These are phyloP conservation scores for Halcyon chelicuti DNA, from an alignment of 2,797 vertebrate genomes.

Conservation along the genomic window DNA sequence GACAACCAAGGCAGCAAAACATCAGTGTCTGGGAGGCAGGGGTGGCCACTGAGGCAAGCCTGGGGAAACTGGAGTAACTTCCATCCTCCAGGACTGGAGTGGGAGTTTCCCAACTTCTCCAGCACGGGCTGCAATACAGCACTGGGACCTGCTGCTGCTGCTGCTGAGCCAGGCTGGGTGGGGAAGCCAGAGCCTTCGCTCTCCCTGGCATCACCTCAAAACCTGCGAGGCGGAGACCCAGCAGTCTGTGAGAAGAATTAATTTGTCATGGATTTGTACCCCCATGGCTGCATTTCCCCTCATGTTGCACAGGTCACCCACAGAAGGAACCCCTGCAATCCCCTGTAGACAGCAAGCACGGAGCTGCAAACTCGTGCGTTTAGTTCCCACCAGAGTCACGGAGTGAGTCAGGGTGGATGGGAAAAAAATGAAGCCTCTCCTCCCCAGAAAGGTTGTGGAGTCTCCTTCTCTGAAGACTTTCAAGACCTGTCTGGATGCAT, in stretches of 20 bases:
- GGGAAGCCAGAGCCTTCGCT: fast-evolving
- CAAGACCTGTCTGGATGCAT: no score
- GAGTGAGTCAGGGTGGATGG: fast-evolving
- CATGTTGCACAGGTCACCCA: neutral
- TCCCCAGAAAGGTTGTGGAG: no score
- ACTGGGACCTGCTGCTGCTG: fast-evolving
- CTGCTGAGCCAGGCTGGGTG: neutral
- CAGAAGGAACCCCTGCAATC: neutral
- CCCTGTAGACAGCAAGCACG: neutral
- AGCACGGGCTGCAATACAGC: neutral
- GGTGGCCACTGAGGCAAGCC: neutral
- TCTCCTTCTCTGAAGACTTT: no score
- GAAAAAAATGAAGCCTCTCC: neutral
- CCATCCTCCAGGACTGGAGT: neutral
- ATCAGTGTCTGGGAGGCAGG: neutral
- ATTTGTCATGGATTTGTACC: neutral
- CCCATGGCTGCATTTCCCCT: neutral
- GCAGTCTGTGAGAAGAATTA: neutral
- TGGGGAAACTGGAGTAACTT: neutral
- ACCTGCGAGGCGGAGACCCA: fast-evolving
- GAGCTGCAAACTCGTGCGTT: neutral
- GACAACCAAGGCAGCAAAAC: neutral
- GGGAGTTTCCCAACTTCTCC: neutral
- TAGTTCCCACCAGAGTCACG: neutral
- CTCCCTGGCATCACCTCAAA: neutral